Conservation (phyloP, 2,113 vertebrate genomes). For the Vulpes vulpes region DNA sequence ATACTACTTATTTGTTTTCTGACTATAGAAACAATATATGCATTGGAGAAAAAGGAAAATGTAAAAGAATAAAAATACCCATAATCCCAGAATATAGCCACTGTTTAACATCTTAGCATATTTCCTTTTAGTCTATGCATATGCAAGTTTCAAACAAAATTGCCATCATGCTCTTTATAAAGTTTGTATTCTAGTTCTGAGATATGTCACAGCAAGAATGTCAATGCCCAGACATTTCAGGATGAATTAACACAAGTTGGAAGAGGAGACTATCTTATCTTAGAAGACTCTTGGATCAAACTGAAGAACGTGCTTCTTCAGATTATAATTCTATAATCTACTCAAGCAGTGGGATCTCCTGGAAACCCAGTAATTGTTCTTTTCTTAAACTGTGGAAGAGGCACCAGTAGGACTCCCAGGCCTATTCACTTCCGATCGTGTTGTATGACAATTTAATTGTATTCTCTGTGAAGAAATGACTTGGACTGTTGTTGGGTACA, state of each 20-base stretch:
- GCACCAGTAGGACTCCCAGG: not conserved
- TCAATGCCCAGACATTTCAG: not conserved
- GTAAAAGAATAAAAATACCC: not conserved
- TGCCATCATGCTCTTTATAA: not conserved
- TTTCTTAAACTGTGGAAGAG: not conserved
- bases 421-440: not conserved
- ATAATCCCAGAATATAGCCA: not conserved
- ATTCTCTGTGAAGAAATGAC: not conserved
- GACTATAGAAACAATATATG: not conserved
- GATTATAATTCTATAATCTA: conserved; percentile 35
- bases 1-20: not conserved
- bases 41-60: conserved; percentile 12
- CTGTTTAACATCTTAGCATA: not conserved
- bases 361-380: not conserved
- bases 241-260: conserved; percentile 10
- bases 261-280: not conserved
- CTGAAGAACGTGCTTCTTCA: not conserved
- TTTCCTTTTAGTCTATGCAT: not conserved
- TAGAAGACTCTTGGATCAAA: conserved; percentile 10
- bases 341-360: not conserved
- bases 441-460: not conserved
- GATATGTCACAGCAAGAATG: not conserved
- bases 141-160: conserved; percentile 34
- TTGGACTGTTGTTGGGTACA: not conserved
- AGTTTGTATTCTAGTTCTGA: not conserved